These are phyloP conservation scores for Kryptolebias marmoratus DNA, from an alignment of 2,113 vertebrate genomes.

Conservation along the genomic window DNA sequence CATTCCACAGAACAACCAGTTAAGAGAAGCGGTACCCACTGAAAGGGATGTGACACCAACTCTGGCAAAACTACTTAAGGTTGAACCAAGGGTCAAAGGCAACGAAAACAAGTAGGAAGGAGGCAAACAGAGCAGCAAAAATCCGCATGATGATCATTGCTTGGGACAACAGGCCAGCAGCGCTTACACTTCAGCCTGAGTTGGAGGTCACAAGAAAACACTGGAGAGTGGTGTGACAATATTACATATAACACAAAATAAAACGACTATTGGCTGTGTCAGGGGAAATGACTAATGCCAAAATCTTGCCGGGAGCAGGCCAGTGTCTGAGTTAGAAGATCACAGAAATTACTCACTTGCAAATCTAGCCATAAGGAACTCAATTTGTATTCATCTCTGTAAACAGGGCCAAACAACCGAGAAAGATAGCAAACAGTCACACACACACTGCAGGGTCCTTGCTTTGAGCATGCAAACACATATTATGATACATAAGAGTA, in stretches of 20 bases:
- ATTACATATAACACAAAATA: conserved; percentile 41
- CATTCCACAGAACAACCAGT: background rate
- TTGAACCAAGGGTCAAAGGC: conserved; percentile 35
- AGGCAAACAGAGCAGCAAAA: conserved; percentile 20
- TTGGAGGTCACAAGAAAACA: conserved; percentile 34
- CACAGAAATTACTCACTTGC: conserved; percentile 38
- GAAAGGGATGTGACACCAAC: conserved; percentile 33
- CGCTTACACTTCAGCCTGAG: conserved; percentile 7
- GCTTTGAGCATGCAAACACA: conserved; percentile 45
- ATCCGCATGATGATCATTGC: conserved; percentile 31
- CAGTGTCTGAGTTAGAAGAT: conserved; percentile 25
- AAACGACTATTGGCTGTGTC: conserved; percentile 36
- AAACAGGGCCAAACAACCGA: conserved; percentile 62
- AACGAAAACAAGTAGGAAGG: conserved; percentile 46
- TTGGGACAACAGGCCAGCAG: conserved; percentile 42
- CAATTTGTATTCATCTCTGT: conserved; percentile 68
- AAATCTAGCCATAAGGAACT: conserved; percentile 55
- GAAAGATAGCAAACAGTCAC: conserved; percentile 49
- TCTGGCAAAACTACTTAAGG: conserved; percentile 34
- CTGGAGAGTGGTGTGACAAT: conserved; percentile 23
- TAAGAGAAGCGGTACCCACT: background rate
- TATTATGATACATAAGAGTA: conserved; percentile 29
- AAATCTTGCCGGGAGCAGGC: conserved; percentile 32
- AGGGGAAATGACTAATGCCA: conserved; percentile 40
- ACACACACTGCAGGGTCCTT: conserved; percentile 35